Evolutionary conservation across 2,797 vertebrate genomes (phyloP).

Genomic region (Otolemur crassicaudatus): DNA sequence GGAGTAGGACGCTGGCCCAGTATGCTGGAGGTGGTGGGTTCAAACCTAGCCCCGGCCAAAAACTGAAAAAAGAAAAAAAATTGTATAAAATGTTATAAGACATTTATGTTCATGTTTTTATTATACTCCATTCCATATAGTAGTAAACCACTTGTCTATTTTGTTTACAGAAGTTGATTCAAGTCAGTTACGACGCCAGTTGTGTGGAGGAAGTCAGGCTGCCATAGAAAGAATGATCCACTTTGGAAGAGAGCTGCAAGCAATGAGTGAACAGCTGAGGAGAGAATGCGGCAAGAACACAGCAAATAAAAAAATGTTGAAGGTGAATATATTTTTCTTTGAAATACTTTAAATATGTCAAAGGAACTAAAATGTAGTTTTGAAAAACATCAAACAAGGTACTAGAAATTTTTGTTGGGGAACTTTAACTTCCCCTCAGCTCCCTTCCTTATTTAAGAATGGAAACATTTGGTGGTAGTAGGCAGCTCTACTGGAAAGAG

Average conservation of each 20-base stretch:
- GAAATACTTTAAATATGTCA: background rate
- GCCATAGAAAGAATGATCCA: slow-evolving; percentile 99
- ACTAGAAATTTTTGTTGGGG: background rate
- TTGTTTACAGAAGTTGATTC: slow-evolving; percentile 95
- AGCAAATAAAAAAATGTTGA: slow-evolving; percentile 98
- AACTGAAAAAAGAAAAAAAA: background rate
- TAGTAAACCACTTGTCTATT: slow-evolving; percentile 17
- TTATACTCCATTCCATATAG: background rate
- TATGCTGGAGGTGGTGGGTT: too few relatives aligned
- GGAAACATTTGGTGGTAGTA: fast-evolving
- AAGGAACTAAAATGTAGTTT: background rate
- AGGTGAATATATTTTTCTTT: slow-evolving; percentile 88
- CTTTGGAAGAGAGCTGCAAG: slow-evolving; percentile 98
- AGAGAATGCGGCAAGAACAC: slow-evolving; percentile 98
- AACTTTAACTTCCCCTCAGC: background rate
- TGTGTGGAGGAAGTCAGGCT: slow-evolving; percentile 98
- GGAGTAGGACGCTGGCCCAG: too few relatives aligned
- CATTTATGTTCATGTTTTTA: background rate
- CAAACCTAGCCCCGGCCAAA: too few relatives aligned
- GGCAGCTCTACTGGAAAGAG: background rate
- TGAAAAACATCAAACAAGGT: background rate
- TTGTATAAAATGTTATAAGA: background rate
- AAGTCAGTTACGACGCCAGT: slow-evolving; percentile 94
- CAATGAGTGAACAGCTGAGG: slow-evolving; percentile 98
- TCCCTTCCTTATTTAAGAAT: background rate